Evolutionary conservation across 2,888 invertebrate genomes (phyloP), one percentile per base, ranked within the genome.

Genomic region (Adela reaumurella): DNA sequence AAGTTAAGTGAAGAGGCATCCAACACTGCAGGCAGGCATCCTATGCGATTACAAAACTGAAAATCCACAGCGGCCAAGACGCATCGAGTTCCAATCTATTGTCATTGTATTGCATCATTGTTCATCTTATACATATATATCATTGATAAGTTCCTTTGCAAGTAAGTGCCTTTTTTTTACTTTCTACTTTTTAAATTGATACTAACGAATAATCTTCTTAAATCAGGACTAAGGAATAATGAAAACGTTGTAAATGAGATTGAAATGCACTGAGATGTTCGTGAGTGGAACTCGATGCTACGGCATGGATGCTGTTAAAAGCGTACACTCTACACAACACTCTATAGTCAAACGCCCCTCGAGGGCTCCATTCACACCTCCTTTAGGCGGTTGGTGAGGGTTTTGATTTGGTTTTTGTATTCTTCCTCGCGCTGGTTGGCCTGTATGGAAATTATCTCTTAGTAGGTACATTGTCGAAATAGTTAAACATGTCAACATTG

Each of bases 371-470:
- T 61, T 78, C 80, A 80, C 89, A 97, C 97, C 97, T 97, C 97
- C 93, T 97, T 97, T 86, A 97, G 94, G 83, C 96, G 94, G 83
- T 93, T 92, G 81, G 93, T 94, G 81, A 96, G 88, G 80, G 92
- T 94, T 90, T 97, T 97, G 89, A 97, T 97, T 88, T 97, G 97
- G 83, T 95, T 94, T 88, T 97, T 97, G 91, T 97, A 97, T 81
- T 96, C 95, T 86, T 97, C 97, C 83, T 97, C 97, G 70, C 97
- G 93, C 87, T 97, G 96, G 86, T 96, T 95, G 84, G 97, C 97
- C 96, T 97, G 74, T 65, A 59, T 66, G 58, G 61, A 74, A 76
- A 58, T 56, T 10, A 24, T 20, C 35, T 18, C 19, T 10, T 19
- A 47, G n/a, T n/a, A n/a, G n/a, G n/a, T n/a, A n/a, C n/a, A n/a